Conservation (phyloP, 2,888 invertebrate species). For the Andrena camellia region DNA sequence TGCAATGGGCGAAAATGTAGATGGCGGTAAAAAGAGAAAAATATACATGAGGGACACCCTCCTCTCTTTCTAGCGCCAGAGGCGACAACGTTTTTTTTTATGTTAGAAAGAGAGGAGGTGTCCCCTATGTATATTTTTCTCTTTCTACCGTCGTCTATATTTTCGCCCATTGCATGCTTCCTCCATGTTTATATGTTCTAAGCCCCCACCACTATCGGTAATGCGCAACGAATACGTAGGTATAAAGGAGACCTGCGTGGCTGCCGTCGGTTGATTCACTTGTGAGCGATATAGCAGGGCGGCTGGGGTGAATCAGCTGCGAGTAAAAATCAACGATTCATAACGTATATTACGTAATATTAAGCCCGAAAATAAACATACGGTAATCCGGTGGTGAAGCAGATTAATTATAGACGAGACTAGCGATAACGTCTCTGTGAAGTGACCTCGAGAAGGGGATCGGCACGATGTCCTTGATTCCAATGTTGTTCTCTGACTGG, state of each 20-base stretch:
- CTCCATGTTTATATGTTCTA: too few species aligned
- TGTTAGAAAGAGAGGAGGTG: too few species aligned
- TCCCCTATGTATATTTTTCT: too few species aligned
- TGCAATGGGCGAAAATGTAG: too few species aligned
- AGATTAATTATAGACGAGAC: neutral
- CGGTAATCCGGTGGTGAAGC: neutral
- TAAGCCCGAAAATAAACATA: neutral
- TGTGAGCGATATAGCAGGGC: constrained; percentile 25
- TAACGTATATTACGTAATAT: constrained; percentile 5
- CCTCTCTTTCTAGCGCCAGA: too few species aligned
- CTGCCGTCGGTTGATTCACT: constrained; percentile 36
- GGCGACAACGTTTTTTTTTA: too few species aligned
- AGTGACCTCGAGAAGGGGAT: neutral
- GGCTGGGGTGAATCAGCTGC: neutral
- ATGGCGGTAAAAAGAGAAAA: too few species aligned
- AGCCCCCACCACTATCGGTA: constrained; percentile 23
- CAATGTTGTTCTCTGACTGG: constrained; percentile 94
- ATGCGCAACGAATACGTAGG: constrained; percentile 36
- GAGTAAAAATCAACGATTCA: constrained; percentile 18
- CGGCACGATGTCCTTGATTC: constrained; percentile 91
- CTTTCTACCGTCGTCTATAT: too few species aligned
- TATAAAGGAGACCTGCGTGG: constrained; percentile 57
- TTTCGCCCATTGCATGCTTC: too few species aligned
- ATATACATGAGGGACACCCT: too few species aligned
- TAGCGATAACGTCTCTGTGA: neutral